These are phyloP conservation scores for Hypomesus transpacificus DNA, from an alignment of 2,113 vertebrate species.

Conservation along the genomic window DNA sequence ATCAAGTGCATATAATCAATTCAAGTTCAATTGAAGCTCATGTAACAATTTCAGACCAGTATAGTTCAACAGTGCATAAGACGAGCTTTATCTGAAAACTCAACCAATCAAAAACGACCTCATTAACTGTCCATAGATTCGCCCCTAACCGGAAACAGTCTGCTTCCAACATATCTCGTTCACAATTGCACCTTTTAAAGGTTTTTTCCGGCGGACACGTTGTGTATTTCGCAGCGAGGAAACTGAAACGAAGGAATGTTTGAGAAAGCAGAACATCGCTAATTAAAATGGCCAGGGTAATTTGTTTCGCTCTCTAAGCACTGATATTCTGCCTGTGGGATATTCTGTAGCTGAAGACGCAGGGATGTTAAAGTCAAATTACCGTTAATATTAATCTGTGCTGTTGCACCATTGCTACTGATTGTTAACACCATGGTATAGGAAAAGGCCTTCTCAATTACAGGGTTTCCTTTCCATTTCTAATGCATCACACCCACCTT, in stretches of 20 bases:
- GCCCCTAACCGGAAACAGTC: too few relatives aligned
- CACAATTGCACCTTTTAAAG: too few relatives aligned
- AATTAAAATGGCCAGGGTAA: slow-evolving; percentile 52
- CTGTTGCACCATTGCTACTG: slow-evolving; percentile 44
- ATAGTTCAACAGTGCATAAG: too few relatives aligned
- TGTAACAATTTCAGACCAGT: too few relatives aligned
- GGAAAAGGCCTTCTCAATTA: slow-evolving; percentile 39
- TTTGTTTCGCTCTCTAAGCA: slow-evolving; percentile 53
- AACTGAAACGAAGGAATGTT: slow-evolving; percentile 24
- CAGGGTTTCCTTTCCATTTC: slow-evolving; percentile 18
- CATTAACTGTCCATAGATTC: too few relatives aligned
- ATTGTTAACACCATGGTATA: slow-evolving; percentile 45
- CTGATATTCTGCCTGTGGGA: slow-evolving; percentile 50
- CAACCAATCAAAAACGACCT: too few relatives aligned
- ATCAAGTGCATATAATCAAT: too few relatives aligned
- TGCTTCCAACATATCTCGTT: too few relatives aligned
- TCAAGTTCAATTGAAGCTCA: too few relatives aligned
- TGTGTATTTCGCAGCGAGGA: slow-evolving; percentile 25
- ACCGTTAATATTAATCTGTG: slow-evolving; percentile 50
- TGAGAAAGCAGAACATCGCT: slow-evolving; percentile 39
- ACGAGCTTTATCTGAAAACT: too few relatives aligned
- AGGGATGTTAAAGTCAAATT: slow-evolving; percentile 52
- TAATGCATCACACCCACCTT: too few relatives aligned
- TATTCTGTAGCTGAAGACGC: slow-evolving; percentile 38
- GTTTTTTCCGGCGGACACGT: background rate